Percentiles rank a stretch among this genome's conserved stretches.
Evolutionary conservation across 1,140 invertebrate species (phyloP).

Genomic region (Cherax quadricarinatus): DNA sequence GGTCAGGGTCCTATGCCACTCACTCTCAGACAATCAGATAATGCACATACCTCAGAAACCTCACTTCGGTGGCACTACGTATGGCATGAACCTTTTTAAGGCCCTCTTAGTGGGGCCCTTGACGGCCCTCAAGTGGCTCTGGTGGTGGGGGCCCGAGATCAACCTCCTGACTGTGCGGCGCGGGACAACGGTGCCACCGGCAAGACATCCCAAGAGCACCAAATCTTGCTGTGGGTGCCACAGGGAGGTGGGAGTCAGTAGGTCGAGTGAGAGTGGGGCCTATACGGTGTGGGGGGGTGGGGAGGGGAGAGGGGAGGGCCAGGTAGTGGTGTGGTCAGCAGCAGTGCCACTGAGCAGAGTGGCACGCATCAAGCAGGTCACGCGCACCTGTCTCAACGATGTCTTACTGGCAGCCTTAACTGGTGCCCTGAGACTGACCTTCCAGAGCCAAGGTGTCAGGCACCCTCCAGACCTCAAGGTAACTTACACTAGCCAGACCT

Average conservation of each 20-base stretch:
- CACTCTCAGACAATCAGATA: constrained; percentile 78
- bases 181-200: not conserved
- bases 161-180: constrained; percentile 60
- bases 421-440: constrained; percentile 78
- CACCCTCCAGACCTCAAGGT: constrained; percentile 80
- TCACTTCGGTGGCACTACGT: constrained; percentile 77
- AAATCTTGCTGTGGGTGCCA: constrained; percentile 38
- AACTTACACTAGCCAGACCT: not conserved
- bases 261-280: constrained; percentile 71
- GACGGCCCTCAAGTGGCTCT: constrained; percentile 79
- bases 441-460: constrained; percentile 77
- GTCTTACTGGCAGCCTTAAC: constrained; percentile 79
- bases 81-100: constrained; percentile 77
- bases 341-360: constrained; percentile 76
- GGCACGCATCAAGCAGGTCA: constrained; percentile 78
- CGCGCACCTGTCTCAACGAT: constrained; percentile 80
- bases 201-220: not conserved
- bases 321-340: constrained; percentile 69
- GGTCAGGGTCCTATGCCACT: constrained; percentile 78
- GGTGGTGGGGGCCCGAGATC: constrained; percentile 73
- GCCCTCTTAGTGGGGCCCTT: constrained; percentile 80
- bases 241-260: constrained; percentile 61
- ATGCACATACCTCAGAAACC: constrained; percentile 76
- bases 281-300: constrained; percentile 73
- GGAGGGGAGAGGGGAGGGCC: constrained; percentile 49